These are phyloP conservation scores for Drosophila aff. DNA, from an alignment of 1,140 invertebrate genomes.

Conservation along the genomic window DNA sequence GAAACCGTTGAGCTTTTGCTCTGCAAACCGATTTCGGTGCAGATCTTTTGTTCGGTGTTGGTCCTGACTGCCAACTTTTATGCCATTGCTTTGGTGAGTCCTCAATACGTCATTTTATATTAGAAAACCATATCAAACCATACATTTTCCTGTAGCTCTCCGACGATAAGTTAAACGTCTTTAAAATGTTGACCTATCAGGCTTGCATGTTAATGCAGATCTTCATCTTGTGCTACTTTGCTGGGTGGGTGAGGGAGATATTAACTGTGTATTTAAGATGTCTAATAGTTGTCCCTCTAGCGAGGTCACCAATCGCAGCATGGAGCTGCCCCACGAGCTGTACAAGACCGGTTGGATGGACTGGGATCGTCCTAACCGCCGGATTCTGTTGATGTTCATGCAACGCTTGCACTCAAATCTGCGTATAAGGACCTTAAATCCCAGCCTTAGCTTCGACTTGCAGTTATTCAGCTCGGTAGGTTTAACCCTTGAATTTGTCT, in stretches of 20 bases:
- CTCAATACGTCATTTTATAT: background rate
- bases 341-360: slow-evolving; percentile 68
- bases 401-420: slow-evolving; percentile 58
- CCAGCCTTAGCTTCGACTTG: slow-evolving; percentile 64
- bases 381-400: slow-evolving; percentile 68
- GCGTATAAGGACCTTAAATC: slow-evolving; percentile 67
- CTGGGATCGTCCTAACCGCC: slow-evolving; percentile 51
- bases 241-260: slow-evolving; percentile 37
- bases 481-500: slow-evolving; percentile 8
- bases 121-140: background rate
- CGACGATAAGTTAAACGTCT: slow-evolving; percentile 37
- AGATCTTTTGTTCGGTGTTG: slow-evolving; percentile 71
- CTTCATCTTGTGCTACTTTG: slow-evolving; percentile 76
- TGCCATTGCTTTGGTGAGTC: slow-evolving; percentile 67
- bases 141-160: slow-evolving; percentile 48
- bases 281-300: slow-evolving; percentile 1
- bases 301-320: slow-evolving; percentile 62
- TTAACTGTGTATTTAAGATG: background rate
- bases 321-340: slow-evolving; percentile 50
- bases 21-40: slow-evolving; percentile 67
- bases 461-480: slow-evolving; percentile 60
- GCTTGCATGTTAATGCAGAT: slow-evolving; percentile 70
- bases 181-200: slow-evolving; percentile 67
- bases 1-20: slow-evolving; percentile 52
- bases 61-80: slow-evolving; percentile 80